These are phyloP conservation scores for Eulimnadia texana DNA, from an alignment of 1,140 invertebrate genomes.

Conservation along the genomic window DNA sequence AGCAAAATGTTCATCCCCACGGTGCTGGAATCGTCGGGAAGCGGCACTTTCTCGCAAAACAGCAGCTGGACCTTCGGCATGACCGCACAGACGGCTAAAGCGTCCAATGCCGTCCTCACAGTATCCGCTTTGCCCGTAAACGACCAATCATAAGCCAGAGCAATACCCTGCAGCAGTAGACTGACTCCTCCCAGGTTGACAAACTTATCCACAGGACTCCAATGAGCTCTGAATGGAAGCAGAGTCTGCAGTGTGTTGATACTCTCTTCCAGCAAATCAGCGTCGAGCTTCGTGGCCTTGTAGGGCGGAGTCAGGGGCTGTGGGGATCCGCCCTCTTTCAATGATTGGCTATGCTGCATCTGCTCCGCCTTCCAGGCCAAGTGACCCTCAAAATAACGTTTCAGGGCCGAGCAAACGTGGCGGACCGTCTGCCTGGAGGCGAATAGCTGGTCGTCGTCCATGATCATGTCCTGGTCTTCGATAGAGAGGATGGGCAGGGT, in stretches of 20 bases:
- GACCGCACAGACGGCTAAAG: conserved; percentile 74
- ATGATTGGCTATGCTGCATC: conserved; percentile 44
- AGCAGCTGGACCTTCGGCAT: conserved; percentile 71
- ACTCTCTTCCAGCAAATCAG: conserved; percentile 65
- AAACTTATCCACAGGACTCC: conserved; percentile 75
- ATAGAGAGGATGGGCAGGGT: conserved; percentile 61
- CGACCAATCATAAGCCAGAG: conserved; percentile 80
- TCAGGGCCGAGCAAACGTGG: conserved; percentile 79
- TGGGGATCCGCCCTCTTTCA: conserved; percentile 27
- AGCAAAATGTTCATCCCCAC: conserved; percentile 52
- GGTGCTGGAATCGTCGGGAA: conserved; percentile 54
- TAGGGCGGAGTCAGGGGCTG: conserved; percentile 29
- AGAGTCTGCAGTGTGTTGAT: conserved; percentile 64
- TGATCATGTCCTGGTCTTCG: conserved; percentile 44
- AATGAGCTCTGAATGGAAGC: conserved; percentile 56
- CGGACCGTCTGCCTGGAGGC: conserved; percentile 84
- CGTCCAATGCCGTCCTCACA: conserved; percentile 38
- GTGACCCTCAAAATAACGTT: conserved; percentile 85
- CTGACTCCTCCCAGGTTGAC: conserved; percentile 67
- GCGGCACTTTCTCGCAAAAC: conserved; percentile 60
- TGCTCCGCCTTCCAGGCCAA: conserved; percentile 68
- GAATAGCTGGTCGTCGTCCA: conserved; percentile 69
- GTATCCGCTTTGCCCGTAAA: conserved; percentile 57
- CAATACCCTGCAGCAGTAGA: conserved; percentile 69
- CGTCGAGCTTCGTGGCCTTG: conserved; percentile 22